phyloP scores from a whole-genome alignment of 2,797 vertebrate genomes.

The Dallia pectoralis region DNA sequence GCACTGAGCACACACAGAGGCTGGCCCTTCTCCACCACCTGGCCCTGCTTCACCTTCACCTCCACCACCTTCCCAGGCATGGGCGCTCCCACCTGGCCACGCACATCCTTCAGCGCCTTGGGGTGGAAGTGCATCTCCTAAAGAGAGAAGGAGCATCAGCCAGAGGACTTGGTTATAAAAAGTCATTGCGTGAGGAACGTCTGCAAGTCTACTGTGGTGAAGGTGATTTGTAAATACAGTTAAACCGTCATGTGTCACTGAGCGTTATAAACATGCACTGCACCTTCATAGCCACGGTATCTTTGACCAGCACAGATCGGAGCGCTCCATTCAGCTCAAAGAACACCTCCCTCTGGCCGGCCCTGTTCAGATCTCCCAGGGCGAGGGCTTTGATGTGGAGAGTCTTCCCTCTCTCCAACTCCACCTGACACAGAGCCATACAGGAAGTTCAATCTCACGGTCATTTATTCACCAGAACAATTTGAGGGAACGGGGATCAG shows the following conservation, averaged over 20 bases:
- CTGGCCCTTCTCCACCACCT: slow-evolving; percentile 85
- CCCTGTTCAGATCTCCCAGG: slow-evolving; percentile 88
- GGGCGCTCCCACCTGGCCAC: slow-evolving; percentile 91
- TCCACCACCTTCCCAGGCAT: slow-evolving; percentile 96
- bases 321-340: slow-evolving; percentile 95
- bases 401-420: slow-evolving; percentile 90
- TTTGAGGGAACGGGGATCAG: neutral
- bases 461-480: neutral
- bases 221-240: neutral
- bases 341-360: slow-evolving; percentile 93
- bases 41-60: slow-evolving; percentile 81
- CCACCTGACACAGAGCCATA: slow-evolving; percentile 73
- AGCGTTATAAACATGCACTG: neutral
- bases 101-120: slow-evolving; percentile 88
- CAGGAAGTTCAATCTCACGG: neutral
- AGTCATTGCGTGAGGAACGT: slow-evolving; percentile 16
- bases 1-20: slow-evolving; percentile 92
- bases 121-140: slow-evolving; percentile 96
- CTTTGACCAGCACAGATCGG: slow-evolving; percentile 89
- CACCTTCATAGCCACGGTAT: slow-evolving; percentile 93
- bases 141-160: slow-evolving; percentile 24
- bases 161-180: slow-evolving; percentile 8
- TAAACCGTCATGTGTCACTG: too few species aligned
- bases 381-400: slow-evolving; percentile 95
- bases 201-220: neutral